Conservation (phyloP, 2,888 invertebrate genomes). For the Pantelozetes paolii region DNA sequence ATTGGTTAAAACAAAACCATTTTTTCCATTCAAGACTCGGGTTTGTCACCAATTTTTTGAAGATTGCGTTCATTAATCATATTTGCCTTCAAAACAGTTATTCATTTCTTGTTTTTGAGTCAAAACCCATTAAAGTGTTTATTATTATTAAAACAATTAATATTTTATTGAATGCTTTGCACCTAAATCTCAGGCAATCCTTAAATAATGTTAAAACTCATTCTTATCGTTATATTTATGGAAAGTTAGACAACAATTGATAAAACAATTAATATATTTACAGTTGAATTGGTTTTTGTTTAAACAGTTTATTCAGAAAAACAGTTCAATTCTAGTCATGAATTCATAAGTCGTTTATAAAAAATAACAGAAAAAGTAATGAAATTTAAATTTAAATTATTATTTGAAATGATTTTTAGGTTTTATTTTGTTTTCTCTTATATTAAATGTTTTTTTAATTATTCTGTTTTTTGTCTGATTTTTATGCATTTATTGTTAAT, state of each 20-base stretch:
- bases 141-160: slow-evolving; percentile 14
- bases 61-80: slow-evolving; percentile 1
- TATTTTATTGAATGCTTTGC: slow-evolving; percentile 17
- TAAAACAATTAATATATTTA: neutral
- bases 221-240: slow-evolving; percentile 4
- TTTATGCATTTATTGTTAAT: no score
- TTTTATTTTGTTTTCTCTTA: no score
- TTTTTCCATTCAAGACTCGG: neutral
- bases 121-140: neutral
- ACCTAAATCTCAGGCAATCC: slow-evolving; percentile 11
- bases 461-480: no score
- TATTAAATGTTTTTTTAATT: no score
- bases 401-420: no score
- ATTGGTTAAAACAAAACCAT: neutral
- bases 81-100: slow-evolving; percentile 14
- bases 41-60: slow-evolving; percentile 19
- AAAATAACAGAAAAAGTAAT: no score
- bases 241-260: neutral
- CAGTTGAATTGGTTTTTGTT: neutral
- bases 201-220: neutral
- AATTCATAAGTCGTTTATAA: no score
- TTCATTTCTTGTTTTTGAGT: neutral
- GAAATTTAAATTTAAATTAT: no score
- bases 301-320: neutral
- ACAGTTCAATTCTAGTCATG: no score